Evolutionary conservation across 2,797 vertebrate genomes (phyloP).

Genomic region (Holocentrus rufus): DNA sequence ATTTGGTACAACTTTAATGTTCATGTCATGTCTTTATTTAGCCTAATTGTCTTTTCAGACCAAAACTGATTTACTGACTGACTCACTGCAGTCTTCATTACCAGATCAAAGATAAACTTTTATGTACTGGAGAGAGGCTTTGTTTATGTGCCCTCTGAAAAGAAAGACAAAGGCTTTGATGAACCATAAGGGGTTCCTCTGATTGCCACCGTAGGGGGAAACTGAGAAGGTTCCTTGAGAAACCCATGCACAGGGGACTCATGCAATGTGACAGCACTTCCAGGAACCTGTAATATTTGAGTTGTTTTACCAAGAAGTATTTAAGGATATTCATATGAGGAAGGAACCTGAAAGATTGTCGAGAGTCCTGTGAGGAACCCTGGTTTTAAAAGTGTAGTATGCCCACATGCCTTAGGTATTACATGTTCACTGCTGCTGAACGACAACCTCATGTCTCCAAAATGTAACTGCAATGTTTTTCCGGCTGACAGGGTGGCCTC

Average conservation of each 20-base stretch:
- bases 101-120: constrained; percentile 49
- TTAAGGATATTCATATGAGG: neutral
- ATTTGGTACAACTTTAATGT: constrained; percentile 32
- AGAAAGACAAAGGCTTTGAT: neutral
- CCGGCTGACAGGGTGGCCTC: constrained; percentile 27
- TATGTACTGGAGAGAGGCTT: constrained; percentile 10
- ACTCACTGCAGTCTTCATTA: constrained; percentile 33
- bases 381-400: neutral
- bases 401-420: constrained; percentile 14
- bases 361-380: neutral
- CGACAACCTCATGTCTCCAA: constrained; percentile 23
- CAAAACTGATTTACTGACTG: constrained; percentile 41
- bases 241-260: neutral
- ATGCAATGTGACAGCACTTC: neutral
- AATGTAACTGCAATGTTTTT: neutral
- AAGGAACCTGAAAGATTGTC: neutral
- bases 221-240: neutral
- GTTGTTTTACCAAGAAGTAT: neutral
- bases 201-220: neutral
- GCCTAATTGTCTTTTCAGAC: constrained; percentile 29
- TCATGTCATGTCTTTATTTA: constrained; percentile 45
- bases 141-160: constrained; percentile 3
- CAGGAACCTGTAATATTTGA: neutral
- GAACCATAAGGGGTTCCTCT: neutral
- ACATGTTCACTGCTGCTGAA: constrained; percentile 7